Conservation (phyloP, 1,140 invertebrate genomes). For the Anastatus disparis region DNA sequence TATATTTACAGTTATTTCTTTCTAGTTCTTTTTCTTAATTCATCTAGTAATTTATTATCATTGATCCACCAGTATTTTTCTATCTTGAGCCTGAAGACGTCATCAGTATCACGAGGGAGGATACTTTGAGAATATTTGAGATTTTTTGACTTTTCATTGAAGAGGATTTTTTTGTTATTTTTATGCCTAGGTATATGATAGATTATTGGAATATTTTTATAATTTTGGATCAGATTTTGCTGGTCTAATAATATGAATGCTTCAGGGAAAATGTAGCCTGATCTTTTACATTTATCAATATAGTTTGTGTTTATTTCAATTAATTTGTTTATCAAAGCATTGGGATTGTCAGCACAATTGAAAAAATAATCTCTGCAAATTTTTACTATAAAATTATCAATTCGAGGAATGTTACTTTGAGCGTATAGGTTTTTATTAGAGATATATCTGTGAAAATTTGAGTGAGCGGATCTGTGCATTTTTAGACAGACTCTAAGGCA, state of each 20-base stretch:
- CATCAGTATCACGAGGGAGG: background rate
- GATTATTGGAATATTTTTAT: background rate
- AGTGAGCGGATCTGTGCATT: background rate
- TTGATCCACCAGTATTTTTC: background rate
- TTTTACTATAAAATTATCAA: constrained; percentile 27
- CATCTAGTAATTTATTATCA: background rate
- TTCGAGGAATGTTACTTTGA: background rate
- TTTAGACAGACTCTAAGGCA: constrained; percentile 2
- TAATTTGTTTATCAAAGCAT: background rate
- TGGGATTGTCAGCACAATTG: background rate
- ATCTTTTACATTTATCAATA: too few species aligned
- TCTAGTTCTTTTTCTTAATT: too few species aligned
- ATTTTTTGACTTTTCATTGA: background rate
- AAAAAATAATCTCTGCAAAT: background rate
- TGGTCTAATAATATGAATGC: background rate
- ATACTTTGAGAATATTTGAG: background rate
- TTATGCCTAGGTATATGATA: background rate
- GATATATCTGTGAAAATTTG: background rate
- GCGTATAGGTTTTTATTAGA: background rate
- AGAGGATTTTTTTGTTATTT: background rate
- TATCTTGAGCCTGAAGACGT: background rate
- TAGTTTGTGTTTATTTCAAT: background rate
- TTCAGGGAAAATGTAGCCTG: background rate
- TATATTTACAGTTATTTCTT: too few species aligned
- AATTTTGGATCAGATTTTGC: background rate